Base-by-base conservation (phyloP, 2,888 invertebrate genomes). In the Plebejus anna region DNA sequence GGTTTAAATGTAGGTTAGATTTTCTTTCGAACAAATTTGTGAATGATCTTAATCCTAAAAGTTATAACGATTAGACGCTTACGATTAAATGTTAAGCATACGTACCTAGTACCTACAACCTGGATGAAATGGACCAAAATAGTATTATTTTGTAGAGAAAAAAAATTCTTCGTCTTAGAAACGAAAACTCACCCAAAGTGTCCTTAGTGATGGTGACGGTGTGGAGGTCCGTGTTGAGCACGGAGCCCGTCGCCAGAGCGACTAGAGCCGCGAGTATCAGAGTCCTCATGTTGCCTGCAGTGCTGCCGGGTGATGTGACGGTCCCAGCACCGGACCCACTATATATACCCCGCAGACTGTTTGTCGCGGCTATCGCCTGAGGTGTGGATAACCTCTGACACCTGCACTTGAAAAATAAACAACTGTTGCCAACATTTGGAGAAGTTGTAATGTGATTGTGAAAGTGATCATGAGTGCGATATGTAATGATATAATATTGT, bases 191-290 rank as follows among this genome's bases (percentile, higher is more conserved):
- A 94, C 93, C 87, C 81, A 92, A 79, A 42, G 76, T 82, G 13
- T 90, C 90, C 81, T 89, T 92, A 76, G 90, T 91, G 77, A 93
- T 87, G 78, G 84, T 13, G 70, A 84, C 80, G 76, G 66, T 79
- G 78, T 80, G 75, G 55, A 79, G 71, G 78, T 87, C 89, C 81
- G 90, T 89, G 75, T 87, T 88, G 83, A 92, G 83, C 78, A 87
- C 86, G 78, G 86, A 84, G 78, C 91, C 92, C 79, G 90, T 55
- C 47, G 84, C 83, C 77, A 81, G 82, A 78, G 89, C 91, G 82
- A 88, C 79, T 77, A 87, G 84, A 79, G 88, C 86, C 79, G 90
- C 80, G 57, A 91, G 78, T 78, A 88, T 81, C 87, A 83, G 77
- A 57, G 81, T 76, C 81, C 81, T 83, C 83, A 83, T 83, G 78